A percentile compares a stretch with the other conserved stretches of the same genome.
Conservation (phyloP, 2,888 invertebrate genomes). For the Myopa tessellatipennis region DNA sequence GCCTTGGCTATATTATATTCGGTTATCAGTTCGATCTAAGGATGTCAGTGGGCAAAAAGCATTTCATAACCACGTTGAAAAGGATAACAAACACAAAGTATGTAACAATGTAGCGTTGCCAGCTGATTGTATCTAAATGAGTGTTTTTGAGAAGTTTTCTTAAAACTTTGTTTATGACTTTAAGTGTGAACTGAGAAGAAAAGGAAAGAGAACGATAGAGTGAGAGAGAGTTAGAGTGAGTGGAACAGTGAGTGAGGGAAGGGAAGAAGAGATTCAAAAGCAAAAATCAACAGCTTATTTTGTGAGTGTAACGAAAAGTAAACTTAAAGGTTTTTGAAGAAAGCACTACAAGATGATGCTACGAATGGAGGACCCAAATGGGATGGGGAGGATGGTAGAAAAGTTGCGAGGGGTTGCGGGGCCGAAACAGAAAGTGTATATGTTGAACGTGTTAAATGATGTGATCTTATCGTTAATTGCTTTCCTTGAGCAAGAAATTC, state of each 20-base stretch:
- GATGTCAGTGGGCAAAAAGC: constrained; percentile 35
- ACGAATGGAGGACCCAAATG: too few relatives aligned
- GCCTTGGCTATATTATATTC: background rate
- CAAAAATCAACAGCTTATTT: too few relatives aligned
- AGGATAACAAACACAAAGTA: background rate
- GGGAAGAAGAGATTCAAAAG: background rate
- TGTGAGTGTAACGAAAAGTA: too few relatives aligned
- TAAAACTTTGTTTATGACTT: constrained; percentile 23
- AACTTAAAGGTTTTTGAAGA: background rate
- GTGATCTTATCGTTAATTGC: constrained; percentile 38
- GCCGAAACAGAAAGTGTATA: background rate
- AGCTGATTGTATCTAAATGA: constrained; percentile 35
- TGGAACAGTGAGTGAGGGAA: background rate
- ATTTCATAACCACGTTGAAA: constrained; percentile 34
- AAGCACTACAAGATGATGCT: background rate
- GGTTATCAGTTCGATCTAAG: constrained; percentile 33
- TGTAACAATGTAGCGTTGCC: background rate
- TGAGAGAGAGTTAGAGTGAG: background rate
- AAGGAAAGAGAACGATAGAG: background rate
- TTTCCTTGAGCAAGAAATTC: constrained; percentile 24
- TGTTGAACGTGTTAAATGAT: constrained; percentile 20
- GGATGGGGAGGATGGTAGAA: too few relatives aligned
- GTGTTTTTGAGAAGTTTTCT: constrained; percentile 23
- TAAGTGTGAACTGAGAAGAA: background rate
- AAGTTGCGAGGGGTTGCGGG: background rate